Percentiles rank a stretch among this genome's conserved stretches.
Conservation (phyloP, 2,888 invertebrate genomes). For the Prosopocoilus inquinatus region DNA sequence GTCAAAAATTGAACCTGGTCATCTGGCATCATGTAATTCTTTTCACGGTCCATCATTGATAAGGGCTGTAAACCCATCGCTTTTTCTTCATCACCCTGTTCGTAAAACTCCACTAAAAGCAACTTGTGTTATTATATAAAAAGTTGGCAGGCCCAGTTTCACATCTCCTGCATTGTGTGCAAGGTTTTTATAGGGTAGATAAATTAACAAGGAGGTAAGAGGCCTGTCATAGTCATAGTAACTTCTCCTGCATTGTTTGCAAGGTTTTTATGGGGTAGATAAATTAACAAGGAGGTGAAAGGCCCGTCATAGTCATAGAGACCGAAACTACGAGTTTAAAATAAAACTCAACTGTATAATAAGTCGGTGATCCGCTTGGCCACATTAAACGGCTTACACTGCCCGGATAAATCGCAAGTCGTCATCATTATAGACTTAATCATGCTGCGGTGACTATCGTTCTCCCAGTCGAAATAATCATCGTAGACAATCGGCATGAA, state of each 20-base stretch:
- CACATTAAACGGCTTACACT: slow-evolving; percentile 59
- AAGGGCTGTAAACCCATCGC: slow-evolving; percentile 59
- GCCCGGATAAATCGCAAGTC: slow-evolving; percentile 60
- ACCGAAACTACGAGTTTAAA: too few species aligned
- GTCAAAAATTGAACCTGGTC: slow-evolving; percentile 64
- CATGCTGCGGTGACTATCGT: slow-evolving; percentile 53
- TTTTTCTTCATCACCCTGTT: slow-evolving; percentile 61
- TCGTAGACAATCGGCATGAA: slow-evolving; percentile 55
- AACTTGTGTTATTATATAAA: background rate
- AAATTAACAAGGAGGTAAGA: too few species aligned
- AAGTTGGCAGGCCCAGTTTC: too few species aligned
- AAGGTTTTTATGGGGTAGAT: too few species aligned
- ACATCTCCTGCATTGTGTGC: too few species aligned
- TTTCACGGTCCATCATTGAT: slow-evolving; percentile 63
- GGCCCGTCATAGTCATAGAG: too few species aligned
- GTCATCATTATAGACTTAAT: slow-evolving; percentile 61
- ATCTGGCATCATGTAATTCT: slow-evolving; percentile 57
- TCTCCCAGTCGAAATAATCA: slow-evolving; percentile 53
- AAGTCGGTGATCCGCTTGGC: slow-evolving; percentile 55
- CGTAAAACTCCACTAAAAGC: slow-evolving; percentile 43
- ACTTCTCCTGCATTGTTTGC: too few species aligned
- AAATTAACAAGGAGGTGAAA: too few species aligned
- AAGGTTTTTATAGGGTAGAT: too few species aligned
- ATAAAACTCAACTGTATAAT: slow-evolving; percentile 54
- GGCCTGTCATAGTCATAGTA: too few species aligned